Conservation (phyloP, 2,113 vertebrate species). For the Delphinapterus leucas region DNA sequence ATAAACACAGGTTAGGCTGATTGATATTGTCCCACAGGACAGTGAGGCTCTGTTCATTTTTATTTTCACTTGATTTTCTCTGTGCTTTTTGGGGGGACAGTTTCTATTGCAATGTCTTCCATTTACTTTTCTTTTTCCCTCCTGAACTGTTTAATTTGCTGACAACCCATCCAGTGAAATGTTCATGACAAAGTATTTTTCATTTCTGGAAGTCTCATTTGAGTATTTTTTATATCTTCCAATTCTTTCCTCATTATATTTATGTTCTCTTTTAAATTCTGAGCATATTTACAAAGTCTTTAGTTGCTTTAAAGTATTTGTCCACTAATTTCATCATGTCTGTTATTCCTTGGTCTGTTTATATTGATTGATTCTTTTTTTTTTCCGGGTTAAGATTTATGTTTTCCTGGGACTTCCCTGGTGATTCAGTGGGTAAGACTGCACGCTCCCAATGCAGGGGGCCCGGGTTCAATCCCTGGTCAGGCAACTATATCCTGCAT, state of each 20-base stretch:
- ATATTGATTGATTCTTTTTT: not conserved
- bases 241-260: not conserved
- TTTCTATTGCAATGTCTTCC: not conserved
- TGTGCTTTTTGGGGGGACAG: not conserved
- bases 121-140: not conserved
- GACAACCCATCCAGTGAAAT: not conserved
- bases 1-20: not conserved
- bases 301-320: not conserved
- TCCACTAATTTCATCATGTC: not conserved
- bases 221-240: not conserved
- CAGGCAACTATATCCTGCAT: no score
- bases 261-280: not conserved
- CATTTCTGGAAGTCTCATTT: not conserved
- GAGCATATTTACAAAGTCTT: not conserved
- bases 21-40: not conserved
- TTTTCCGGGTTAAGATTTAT: not conserved
- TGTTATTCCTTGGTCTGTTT: not conserved
- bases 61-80: not conserved
- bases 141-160: not conserved
- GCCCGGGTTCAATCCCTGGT: no score
- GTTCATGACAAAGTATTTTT: not conserved
- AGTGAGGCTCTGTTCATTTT: not conserved
- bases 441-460: no score
- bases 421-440: no score
- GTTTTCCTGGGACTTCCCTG: not conserved